Evolutionary conservation across 1,140 invertebrate genomes (phyloP).

Genomic region (Calliphora vicina): DNA sequence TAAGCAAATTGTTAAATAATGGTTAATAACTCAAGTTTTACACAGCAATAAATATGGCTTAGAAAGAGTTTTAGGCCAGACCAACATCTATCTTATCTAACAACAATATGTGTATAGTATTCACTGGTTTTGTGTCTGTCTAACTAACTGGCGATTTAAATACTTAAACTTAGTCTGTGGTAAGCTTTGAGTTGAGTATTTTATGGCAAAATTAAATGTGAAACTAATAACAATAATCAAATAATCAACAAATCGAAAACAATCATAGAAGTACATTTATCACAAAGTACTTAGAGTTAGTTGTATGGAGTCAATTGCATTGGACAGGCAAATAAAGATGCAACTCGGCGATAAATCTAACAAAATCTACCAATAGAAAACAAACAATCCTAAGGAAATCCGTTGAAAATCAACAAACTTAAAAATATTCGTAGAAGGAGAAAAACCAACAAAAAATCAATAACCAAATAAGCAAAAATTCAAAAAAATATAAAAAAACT

Average conservation of each 20-base stretch:
- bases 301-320: not conserved
- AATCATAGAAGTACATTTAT: constrained; percentile 1
- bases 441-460: not conserved
- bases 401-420: not conserved
- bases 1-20: not conserved
- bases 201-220: not conserved
- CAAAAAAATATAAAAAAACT: not conserved
- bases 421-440: not conserved
- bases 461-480: not conserved
- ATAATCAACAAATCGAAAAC: constrained; percentile 2
- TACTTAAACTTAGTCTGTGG: not conserved
- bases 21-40: not conserved
- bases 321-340: not conserved
- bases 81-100: not conserved
- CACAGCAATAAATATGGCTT: constrained; percentile 3
- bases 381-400: not conserved
- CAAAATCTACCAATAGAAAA: too few species aligned
- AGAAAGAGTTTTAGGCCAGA: not conserved
- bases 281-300: not conserved
- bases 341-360: not conserved
- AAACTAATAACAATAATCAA: not conserved
- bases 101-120: not conserved
- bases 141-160: not conserved
- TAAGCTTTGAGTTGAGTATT: not conserved
- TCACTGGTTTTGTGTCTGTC: not conserved